Base-by-base conservation (phyloP, 2,888 invertebrate genomes). In the Chelonus formosanus region DNA sequence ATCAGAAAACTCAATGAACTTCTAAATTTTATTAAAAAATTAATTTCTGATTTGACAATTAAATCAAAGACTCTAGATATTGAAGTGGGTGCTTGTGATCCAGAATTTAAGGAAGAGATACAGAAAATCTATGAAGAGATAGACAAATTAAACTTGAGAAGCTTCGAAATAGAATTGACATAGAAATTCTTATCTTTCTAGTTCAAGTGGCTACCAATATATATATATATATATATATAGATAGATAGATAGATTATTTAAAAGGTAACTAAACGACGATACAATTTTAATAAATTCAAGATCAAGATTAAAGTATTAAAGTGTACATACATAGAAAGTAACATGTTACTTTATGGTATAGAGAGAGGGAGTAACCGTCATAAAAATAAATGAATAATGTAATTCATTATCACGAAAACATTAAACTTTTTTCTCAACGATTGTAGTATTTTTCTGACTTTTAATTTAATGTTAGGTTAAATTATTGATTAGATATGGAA, bases 1-100 rank as follows among this genome's bases (percentile, higher is more conserved):
- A 85, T 86, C 44, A 84, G 85, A 20, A 87, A 87, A 52, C 78
- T 92, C 3, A 87, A 85, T 6, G 85, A 85, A 47, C 86, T 91
- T 65, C 81, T 93, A 32, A 86, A 87, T 73, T 87, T 89, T 76
- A 89, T 91, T 3, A 79, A 76, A 58, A 63, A 67, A 20, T 75
- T 77, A 48, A 72, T 84, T 6, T 66, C 74, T 32, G 70, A 80
- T 76, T 77, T 40, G 45, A 7, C 56, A 4, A 52, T 32, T 8
- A 44, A 36, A 50, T 50, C n/a, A 8, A 40, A 59, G 5, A 6
- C 44, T 7, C 7, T 35, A 5, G 61, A 61, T 44, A 10, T 43
- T 3, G 44, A 61, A 34, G 47, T 52, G 4, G n/a, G 53, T 43
- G 55, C 20, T 6, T 48, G 35, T n/a, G 66, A 66, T 56, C 8